A percentile compares a stretch with the other conserved stretches of the same genome.
phyloP scores from a whole-genome alignment of 92 coral and sea anemone species.

The Diadumene lineata region DNA sequence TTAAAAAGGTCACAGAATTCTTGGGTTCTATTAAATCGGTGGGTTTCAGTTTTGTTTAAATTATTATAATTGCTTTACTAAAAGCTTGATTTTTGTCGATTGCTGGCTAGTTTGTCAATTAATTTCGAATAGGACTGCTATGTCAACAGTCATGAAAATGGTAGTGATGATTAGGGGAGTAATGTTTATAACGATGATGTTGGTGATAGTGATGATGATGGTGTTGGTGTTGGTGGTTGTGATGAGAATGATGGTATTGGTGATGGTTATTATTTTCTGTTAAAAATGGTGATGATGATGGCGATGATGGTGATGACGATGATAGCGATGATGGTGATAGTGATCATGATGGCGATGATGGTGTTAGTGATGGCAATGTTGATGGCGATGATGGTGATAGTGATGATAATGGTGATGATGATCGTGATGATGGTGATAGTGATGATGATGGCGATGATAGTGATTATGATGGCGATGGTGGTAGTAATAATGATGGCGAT shows the following conservation, averaged over 20 bases:
- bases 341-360: constrained; percentile 1
- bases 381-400: neutral
- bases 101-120: too few species aligned
- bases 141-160: neutral
- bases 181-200: neutral
- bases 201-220: too few species aligned
- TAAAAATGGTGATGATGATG: neutral
- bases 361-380: neutral
- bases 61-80: neutral
- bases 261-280: neutral
- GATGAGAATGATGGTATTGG: neutral
- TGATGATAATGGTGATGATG: constrained; percentile 3
- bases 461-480: constrained; percentile 2
- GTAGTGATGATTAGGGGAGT: neutral
- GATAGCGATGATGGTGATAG: constrained; percentile 1
- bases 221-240: too few species aligned
- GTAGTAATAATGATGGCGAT: too few species aligned
- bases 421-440: neutral
- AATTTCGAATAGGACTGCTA: too few species aligned
- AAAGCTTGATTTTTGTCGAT: neutral
- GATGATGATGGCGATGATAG: neutral
- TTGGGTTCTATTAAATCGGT: neutral
- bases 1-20: constrained; percentile 1
- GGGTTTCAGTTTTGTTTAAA: neutral
- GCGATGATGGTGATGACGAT: neutral